phyloP scores from a whole-genome alignment of 2,888 invertebrate genomes.

The Melinaea menophilus region DNA sequence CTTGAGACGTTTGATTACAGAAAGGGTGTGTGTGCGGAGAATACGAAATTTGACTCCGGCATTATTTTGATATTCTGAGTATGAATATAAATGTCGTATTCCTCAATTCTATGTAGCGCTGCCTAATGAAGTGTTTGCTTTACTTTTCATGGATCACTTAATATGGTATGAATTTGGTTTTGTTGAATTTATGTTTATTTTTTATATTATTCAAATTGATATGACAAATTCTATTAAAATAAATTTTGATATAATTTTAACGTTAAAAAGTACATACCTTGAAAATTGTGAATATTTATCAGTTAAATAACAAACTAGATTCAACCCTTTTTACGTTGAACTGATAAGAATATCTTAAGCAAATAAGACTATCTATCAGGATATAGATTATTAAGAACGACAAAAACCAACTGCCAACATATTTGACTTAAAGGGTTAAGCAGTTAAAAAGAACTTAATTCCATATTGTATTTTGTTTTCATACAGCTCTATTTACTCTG shows the following conservation, averaged over 20 bases:
- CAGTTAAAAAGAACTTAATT: neutral
- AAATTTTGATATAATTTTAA: neutral
- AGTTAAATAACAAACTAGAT: neutral
- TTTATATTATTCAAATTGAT: neutral
- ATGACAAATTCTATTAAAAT: neutral
- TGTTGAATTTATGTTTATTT: conserved; percentile 3
- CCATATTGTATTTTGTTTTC: neutral
- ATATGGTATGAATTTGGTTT: conserved; percentile 8
- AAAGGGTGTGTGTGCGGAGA: conserved; percentile 34
- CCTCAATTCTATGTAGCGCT: conserved; percentile 19
- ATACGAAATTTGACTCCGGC: conserved; percentile 31
- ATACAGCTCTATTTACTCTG: conserved; percentile 2
- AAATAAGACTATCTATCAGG: conserved; percentile 1
- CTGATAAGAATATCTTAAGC: conserved; percentile 5
- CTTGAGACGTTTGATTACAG: conserved; percentile 41
- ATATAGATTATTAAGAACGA: conserved; percentile 4
- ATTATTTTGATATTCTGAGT: conserved; percentile 26
- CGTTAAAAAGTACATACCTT: neutral
- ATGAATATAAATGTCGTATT: conserved; percentile 28
- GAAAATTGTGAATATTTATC: neutral
- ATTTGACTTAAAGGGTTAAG: neutral
- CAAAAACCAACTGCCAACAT: neutral
- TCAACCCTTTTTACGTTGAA: neutral
- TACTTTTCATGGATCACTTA: conserved; percentile 14
- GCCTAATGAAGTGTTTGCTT: conserved; percentile 23